Evolutionary conservation across 2,113 vertebrate genomes (phyloP).

Genomic region (Vombatus ursinus): DNA sequence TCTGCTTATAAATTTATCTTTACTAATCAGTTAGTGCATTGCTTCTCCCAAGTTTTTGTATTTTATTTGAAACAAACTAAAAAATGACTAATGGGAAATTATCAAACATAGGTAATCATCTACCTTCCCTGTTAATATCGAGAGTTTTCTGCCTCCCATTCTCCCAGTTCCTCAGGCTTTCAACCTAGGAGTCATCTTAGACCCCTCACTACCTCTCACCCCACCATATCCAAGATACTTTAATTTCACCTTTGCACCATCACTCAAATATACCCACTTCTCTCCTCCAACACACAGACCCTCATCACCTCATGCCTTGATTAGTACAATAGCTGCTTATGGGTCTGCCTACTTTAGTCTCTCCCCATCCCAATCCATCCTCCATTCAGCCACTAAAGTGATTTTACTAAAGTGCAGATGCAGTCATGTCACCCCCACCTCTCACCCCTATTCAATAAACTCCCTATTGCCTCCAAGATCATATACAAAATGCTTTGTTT

Average conservation of each 20-base stretch:
- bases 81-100: neutral
- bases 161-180: neutral
- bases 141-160: neutral
- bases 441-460: neutral
- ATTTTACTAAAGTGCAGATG: neutral
- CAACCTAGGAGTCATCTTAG: neutral
- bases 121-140: neutral
- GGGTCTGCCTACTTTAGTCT: neutral
- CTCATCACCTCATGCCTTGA: neutral
- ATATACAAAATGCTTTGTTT: neutral
- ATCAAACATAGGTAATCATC: neutral
- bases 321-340: neutral
- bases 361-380: neutral
- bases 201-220: neutral
- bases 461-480: neutral
- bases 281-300: neutral
- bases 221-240: neutral
- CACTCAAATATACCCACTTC: neutral
- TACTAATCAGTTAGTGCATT: neutral
- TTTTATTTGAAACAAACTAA: neutral
- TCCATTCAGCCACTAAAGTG: neutral
- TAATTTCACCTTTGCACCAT: neutral
- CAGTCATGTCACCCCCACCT: neutral
- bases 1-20: neutral
- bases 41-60: neutral